Percentiles rank a stretch among this genome's conserved stretches.
Evolutionary conservation across 2,888 invertebrate genomes (phyloP).

Genomic region (Ophion ventricosus): DNA sequence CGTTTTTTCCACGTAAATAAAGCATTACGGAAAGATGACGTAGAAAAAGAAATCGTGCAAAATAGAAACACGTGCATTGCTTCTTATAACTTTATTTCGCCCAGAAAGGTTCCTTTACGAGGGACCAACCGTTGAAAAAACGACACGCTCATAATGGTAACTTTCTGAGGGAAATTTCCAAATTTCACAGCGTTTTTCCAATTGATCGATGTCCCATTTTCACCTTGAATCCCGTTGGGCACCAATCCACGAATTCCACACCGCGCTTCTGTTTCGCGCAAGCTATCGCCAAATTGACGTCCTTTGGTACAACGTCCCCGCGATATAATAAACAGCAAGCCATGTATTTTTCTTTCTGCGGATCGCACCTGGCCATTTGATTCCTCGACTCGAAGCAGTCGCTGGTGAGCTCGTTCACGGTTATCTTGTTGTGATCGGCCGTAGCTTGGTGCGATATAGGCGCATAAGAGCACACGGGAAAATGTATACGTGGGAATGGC

Average conservation of each 20-base stretch:
- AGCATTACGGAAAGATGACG: no score
- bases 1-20: no score
- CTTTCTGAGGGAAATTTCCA: neutral
- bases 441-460: conserved; percentile 84
- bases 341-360: conserved; percentile 81
- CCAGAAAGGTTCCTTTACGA: no score
- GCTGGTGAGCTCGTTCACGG: conserved; percentile 62
- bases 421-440: conserved; percentile 81
- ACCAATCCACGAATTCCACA: conserved; percentile 86
- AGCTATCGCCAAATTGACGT: conserved; percentile 84
- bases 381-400: conserved; percentile 67
- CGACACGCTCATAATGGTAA: neutral
- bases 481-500: conserved; percentile 69
- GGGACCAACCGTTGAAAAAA: neutral
- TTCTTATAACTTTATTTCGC: no score
- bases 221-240: conserved; percentile 85
- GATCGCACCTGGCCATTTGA: conserved; percentile 68
- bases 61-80: no score
- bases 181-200: neutral
- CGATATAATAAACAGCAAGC: conserved; percentile 78
- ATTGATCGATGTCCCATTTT: neutral
- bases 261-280: conserved; percentile 85
- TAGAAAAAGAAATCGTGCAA: no score
- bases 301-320: conserved; percentile 76
- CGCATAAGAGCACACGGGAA: conserved; percentile 84